Evolutionary conservation across 2,113 vertebrate species (phyloP), one percentile per base, ranked within the genome.

Genomic region (Pholis gunnellus): DNA sequence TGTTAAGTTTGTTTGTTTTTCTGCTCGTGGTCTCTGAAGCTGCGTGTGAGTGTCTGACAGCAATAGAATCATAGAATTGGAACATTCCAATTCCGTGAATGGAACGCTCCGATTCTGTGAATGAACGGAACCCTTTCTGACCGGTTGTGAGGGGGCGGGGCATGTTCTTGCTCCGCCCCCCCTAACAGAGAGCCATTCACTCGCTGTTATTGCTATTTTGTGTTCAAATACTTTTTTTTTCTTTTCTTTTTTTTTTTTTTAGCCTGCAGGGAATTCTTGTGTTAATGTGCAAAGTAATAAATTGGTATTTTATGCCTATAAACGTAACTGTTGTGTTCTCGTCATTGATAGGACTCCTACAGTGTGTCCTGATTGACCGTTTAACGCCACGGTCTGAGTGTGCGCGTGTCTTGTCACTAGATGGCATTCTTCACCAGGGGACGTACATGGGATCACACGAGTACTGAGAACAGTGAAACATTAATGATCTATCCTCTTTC

Each of bases 261-360:
- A 96, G 96, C 96, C 97, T 98, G 98, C 97, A 98, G 98, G 98
- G 97, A 96, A 97, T 94, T 93, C 91, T 96, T 98, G 97, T 98
- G 97, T 99, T 97, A 92, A 96, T 96, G 97, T 98, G 97, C 97
- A 96, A 96, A 95, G 96, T 95, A 96, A 97, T 96, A 96, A 96
- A 96, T 91, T 95, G 97, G 96, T 97, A 97, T 98, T 97, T 96
- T 89, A 96, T 96, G 97, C 97, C 97, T 96, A 96, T 94, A 88
- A 31, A 93, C 78, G 82, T 73, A 85, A 38, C 29, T 40, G 27
- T 25, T 67, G 56, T 85, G 20, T 56, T 77, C 13, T 87, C 1
- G 14, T 87, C 52, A 31, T 78, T 88, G 13, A 61, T 25, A 11
- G 20, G 20, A 56, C n/a, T 56, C 9, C 44, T 44, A 44, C 42